Conservation (phyloP, 2,888 invertebrate species). For the Caenorhabditis auriculariae region DNA sequence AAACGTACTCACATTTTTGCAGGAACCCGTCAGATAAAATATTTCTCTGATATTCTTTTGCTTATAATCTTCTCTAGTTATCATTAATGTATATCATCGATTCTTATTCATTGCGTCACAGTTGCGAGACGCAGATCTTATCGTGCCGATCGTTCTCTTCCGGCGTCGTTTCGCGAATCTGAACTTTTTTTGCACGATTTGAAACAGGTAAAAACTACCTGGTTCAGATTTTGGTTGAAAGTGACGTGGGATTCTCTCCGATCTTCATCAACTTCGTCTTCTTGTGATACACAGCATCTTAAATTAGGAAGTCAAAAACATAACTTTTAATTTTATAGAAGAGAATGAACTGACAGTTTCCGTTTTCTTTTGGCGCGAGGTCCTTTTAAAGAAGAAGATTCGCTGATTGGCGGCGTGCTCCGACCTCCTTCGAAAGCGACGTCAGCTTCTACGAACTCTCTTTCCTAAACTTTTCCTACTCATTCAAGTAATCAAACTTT, state of each 20-base stretch:
- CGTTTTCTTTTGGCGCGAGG: conserved; percentile 20
- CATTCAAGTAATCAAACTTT: neutral
- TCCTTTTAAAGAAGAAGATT: conserved; percentile 22
- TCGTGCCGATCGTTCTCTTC: conserved; percentile 5
- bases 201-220: conserved; percentile 15
- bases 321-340: neutral
- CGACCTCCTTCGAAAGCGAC: conserved; percentile 53
- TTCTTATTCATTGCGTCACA: conserved; percentile 7
- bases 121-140: conserved; percentile 4
- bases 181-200: neutral
- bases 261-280: conserved; percentile 35
- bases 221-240: conserved; percentile 41
- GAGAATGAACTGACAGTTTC: conserved; percentile 12
- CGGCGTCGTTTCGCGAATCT: conserved; percentile 11
- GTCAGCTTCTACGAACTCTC: conserved; percentile 57
- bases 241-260: conserved; percentile 36
- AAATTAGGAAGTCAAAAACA: neutral
- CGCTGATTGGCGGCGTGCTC: conserved; percentile 50
- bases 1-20: too few species aligned
- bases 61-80: conserved; percentile 1
- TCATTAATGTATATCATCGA: neutral
- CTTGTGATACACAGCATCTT: conserved; percentile 33
- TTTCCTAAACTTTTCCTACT: conserved; percentile 34
- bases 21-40: too few species aligned
- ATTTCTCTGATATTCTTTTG: neutral